Evolutionary conservation across 2,113 vertebrate genomes (phyloP).

Genomic region (Tachysurus fulvidraco): DNA sequence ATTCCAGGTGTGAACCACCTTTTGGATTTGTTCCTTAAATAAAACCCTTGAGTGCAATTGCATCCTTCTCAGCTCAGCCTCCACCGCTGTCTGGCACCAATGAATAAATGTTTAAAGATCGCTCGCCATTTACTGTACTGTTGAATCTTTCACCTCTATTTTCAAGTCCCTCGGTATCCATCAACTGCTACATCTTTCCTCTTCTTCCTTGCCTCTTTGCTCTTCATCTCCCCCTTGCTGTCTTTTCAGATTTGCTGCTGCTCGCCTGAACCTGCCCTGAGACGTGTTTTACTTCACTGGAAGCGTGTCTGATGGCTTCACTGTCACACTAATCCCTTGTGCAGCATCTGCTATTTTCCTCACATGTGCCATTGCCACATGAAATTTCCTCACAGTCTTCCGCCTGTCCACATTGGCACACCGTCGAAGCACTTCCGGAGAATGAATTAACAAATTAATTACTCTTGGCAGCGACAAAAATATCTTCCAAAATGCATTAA

Average conservation of each 20-base stretch:
- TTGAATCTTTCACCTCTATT: neutral
- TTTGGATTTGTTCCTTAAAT: too few relatives aligned
- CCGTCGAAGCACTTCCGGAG: constrained; percentile 1
- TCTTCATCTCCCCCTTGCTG: neutral
- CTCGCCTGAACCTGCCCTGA: constrained; percentile 21
- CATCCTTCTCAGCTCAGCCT: too few relatives aligned
- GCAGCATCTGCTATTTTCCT: neutral
- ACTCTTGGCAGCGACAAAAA: neutral
- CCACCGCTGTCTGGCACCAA: neutral
- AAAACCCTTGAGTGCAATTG: too few relatives aligned
- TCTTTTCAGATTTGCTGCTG: constrained; percentile 3
- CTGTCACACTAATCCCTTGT: constrained; percentile 10
- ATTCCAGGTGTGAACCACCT: too few relatives aligned
- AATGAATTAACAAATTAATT: constrained; percentile 31
- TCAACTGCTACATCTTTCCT: neutral
- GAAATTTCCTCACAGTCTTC: constrained; percentile 2
- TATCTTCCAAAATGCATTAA: neutral
- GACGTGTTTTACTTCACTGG: constrained; percentile 23
- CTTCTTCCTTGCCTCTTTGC: neutral
- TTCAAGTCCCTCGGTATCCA: neutral
- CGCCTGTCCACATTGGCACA: neutral
- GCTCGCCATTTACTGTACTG: neutral
- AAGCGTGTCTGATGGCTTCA: constrained; percentile 32
- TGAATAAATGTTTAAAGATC: neutral
- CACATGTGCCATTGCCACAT: constrained; percentile 14